Conservation (phyloP, 2,888 invertebrate species). For the Drosophila mercatorum region DNA sequence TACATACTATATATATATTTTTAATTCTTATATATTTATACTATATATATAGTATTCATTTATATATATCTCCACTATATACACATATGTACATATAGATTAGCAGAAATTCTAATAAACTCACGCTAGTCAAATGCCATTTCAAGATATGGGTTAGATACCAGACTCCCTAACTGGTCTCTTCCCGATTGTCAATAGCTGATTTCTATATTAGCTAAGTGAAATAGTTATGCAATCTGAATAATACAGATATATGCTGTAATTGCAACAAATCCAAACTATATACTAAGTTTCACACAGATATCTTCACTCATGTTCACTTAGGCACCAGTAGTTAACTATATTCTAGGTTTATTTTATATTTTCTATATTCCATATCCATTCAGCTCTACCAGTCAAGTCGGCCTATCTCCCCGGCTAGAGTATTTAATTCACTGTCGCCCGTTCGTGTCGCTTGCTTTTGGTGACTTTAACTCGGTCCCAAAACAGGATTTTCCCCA, state of each 20-base stretch:
- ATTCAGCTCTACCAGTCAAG: not conserved
- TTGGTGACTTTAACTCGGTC: not conserved
- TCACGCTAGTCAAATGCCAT: not conserved
- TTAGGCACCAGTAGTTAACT: not conserved
- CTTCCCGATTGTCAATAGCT: not conserved
- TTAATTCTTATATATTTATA: too few species aligned
- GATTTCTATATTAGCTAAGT: not conserved
- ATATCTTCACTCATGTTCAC: too few species aligned
- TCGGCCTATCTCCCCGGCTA: not conserved
- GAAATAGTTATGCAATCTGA: not conserved
- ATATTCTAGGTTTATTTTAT: not conserved
- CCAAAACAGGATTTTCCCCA: constrained; percentile 31
- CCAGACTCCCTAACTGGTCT: not conserved
- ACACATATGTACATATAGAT: too few species aligned
- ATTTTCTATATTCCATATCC: not conserved
- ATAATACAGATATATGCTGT: not conserved
- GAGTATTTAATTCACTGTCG: constrained; percentile 24
- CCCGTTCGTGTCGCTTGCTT: not conserved
- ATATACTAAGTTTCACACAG: not conserved
- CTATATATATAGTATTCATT: too few species aligned
- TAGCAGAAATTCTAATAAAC: not conserved
- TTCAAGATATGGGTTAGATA: not conserved
- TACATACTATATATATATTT: too few species aligned
- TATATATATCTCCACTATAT: too few species aligned
- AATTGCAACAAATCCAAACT: not conserved